These are phyloP conservation scores for Xiphophorus birchmanni DNA, from an alignment of 2,797 vertebrate genomes.

Conservation along the genomic window DNA sequence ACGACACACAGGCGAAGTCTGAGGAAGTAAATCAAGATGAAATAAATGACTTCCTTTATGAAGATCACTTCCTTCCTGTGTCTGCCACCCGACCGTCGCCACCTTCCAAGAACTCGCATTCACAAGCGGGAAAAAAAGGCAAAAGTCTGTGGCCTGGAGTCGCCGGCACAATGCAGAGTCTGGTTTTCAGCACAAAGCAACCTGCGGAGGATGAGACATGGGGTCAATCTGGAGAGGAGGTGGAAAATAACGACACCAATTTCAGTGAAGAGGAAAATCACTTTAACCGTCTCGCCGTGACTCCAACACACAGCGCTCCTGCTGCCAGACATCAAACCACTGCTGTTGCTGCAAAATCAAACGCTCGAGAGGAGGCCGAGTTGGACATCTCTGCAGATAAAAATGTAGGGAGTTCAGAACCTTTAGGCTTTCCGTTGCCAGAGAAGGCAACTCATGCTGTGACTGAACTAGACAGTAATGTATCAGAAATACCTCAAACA, in stretches of 20 bases:
- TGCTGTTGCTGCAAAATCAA: background rate
- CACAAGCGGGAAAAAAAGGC: slow-evolving; percentile 39
- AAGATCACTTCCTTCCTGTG: slow-evolving; percentile 81
- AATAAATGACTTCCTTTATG: slow-evolving; percentile 64
- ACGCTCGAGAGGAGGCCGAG: background rate
- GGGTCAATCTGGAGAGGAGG: slow-evolving; percentile 26
- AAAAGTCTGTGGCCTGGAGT: slow-evolving; percentile 35
- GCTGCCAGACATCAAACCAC: slow-evolving; percentile 14
- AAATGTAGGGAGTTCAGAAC: slow-evolving; percentile 24
- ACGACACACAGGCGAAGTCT: fast-evolving
- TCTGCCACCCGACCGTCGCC: slow-evolving; percentile 49
- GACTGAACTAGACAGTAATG: slow-evolving; percentile 28
- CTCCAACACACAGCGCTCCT: slow-evolving; percentile 19
- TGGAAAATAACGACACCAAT: background rate
- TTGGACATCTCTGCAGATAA: slow-evolving; percentile 31
- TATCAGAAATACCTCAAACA: slow-evolving; percentile 48
- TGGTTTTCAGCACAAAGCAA: slow-evolving; percentile 31
- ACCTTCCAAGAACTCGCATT: slow-evolving; percentile 30
- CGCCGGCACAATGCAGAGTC: slow-evolving; percentile 25
- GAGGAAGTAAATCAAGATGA: slow-evolving; percentile 41
- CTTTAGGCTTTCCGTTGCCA: slow-evolving; percentile 13
- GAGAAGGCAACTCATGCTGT: slow-evolving; percentile 39
- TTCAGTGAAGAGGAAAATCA: slow-evolving; percentile 26
- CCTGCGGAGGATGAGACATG: slow-evolving; percentile 34
- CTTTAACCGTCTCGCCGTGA: background rate